Base-by-base conservation (phyloP, 1,140 invertebrate genomes). In the Drosophila watanabei region DNA sequence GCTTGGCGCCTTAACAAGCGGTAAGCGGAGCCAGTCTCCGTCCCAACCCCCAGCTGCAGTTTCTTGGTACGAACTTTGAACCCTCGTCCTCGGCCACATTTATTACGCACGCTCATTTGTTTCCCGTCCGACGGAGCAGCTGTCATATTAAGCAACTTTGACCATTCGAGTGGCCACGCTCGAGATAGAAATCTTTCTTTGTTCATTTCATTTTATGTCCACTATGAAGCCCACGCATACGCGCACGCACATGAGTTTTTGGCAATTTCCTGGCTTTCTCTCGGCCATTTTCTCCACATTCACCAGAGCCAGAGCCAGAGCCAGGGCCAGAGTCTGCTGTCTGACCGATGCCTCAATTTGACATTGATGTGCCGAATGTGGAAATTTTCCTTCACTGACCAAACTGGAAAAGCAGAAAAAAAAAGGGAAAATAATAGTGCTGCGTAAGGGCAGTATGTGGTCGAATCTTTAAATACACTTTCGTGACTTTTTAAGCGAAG, bases 101-200 rank as follows among this genome's bases (percentile, higher is more conserved):
- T 88, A 88, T 88, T 88, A 88, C 85, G 65, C 85, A 89, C 85
- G 37, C 70, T 88, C 85, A 88, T 88, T 88, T 88, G 85, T 88
- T 89, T 80, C 63, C 64, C 59, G 64, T 57, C 69, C 48, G 49
- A 28, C 48, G 49, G 60, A 57, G 73, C 63, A 70, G 79, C 86
- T 86, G 79, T 91, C 86, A 82, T 90, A 90, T 90, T 90, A 90
- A 90, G 86, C 86, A 90, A 90, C 86, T 90, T 90, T 90, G 69
- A 60, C 70, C 81, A 89, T 88, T 90, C 59, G 61, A 76, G 75
- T 90, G 62, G 77, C 66, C 80, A 52, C 59, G 85, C 84, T 90
- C 84, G 76, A 90, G 86, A 90, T 90, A 90, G 86, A 90, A 89
- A 90, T 90, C 86, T 90, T 90, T 80, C n/a, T 90, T 90, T 90